Evolutionary conservation across 2,888 invertebrate genomes (phyloP), one percentile per base, ranked within the genome.

Genomic region (Ecliptopera silaceata): DNA sequence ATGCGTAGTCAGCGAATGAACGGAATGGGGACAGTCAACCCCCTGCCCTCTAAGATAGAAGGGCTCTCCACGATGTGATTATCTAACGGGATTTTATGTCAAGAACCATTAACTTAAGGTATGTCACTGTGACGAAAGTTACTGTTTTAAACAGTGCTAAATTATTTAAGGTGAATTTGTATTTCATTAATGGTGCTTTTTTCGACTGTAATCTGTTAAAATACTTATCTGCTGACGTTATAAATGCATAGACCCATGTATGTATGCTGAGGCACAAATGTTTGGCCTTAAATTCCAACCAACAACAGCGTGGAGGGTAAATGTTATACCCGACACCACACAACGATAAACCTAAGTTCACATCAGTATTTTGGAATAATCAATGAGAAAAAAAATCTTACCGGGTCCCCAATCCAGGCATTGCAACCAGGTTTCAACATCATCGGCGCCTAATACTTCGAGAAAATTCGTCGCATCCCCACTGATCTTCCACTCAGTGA

Each of bases 21-120:
- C 32, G 22, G 39, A 43, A 49, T 11, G 39, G 50, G 34, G 45
- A 18, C 5, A 31, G 12, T 26, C 36, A 10, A 20, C 43, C 43
- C 38, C 29, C 3, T 17, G 10, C 20, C 4, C 13, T 15, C 17
- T 12, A 12, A 32, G 22, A 38, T 12, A 51, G 22, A 47, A 38
- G 34, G 36, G 31, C 26, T 26, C 43, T 51, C 26, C 26, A 42
- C 49, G 32, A 47, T 39, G 56, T 52, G 47, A 52, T 58, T 58
- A 53, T 58, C 52, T 58, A 49, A 51, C 36, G 26, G 57, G 51
- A 47, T 58, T 53, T 53, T 58, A 53, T 49, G 48, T 49, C 48
- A 53, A 53, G 57, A 48, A 52, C 52, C 44, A 32, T 58, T 17
- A 36, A 49, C 44, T 39, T 51, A 48, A 6, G 26, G 26, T 26